Evolutionary conservation across 2,797 vertebrate genomes (phyloP), one percentile per base, ranked within the genome.

Genomic region (Varecia variegata): DNA sequence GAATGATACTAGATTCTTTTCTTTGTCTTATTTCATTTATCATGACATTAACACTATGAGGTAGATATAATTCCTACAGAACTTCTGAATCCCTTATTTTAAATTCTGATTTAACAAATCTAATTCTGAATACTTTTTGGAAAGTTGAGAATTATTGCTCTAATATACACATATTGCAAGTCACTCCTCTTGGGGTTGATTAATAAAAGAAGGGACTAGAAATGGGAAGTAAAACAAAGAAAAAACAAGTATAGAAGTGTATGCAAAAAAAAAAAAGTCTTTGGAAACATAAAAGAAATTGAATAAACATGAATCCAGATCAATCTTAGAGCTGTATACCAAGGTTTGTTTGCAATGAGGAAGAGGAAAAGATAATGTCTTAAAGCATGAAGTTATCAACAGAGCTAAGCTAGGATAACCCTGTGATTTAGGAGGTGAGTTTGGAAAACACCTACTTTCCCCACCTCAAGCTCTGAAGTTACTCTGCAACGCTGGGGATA

Each of bases 81-180:
- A 93, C 17, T 1, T 35, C 83, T 82, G 65, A 81, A 82, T 71
- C 14, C 50, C 25, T 73, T 92, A 27, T 60, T 84, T 52, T 60
- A 83, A 93, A 89, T 79, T 81, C 70, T 93, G 27, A 71, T 79
- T 54, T 58, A 58, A 70, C 45, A 87, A 77, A 94, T 74, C 45
- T 88, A 95, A 93, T 84, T 62, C 12, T 47, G 52, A 60, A 21
- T 60, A 73, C 3, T 56, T 95, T 92, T 43, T 74, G 17, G 23
- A 27, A 84, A 76, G 13, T n/a, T 70, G 65, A 56, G 38, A 89
- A 77, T 92, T 89, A 45, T 43, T 88, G 30, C 43, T 84, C 30
- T 43, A 68, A 45, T 35, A 45, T 79, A 86, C 47, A 88, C 35
- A 60, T 47, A 73, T 73, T 79, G 4, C 70, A 88, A 77, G 60